These are phyloP conservation scores for Andrena haemorrhoa DNA, from an alignment of 2,888 invertebrate genomes.

Conservation along the genomic window DNA sequence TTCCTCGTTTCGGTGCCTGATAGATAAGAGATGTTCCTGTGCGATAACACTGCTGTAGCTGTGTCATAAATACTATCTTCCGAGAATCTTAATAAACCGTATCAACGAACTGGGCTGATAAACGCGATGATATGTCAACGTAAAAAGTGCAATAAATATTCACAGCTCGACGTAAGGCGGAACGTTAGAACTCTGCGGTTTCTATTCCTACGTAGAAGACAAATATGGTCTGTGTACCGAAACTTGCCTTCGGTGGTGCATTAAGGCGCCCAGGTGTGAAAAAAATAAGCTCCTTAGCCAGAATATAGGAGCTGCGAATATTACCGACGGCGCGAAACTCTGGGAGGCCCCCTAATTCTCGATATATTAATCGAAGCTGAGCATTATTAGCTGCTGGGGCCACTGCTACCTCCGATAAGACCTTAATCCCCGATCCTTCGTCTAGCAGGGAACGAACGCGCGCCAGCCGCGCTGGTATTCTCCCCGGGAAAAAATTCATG, in stretches of 20 bases:
- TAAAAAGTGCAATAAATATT: no score
- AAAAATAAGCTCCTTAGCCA: conserved; percentile 50
- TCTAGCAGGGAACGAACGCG: conserved; percentile 22
- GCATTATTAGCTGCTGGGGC: conserved; percentile 47
- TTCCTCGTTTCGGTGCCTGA: no score
- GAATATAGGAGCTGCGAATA: conserved; percentile 31
- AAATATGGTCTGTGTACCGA: not conserved
- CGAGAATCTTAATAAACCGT: not conserved
- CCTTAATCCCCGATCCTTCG: conserved; percentile 55
- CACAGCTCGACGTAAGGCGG: no score
- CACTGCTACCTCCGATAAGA: conserved; percentile 51
- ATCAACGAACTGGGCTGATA: not conserved
- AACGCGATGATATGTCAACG: no score
- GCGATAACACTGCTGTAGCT: not conserved
- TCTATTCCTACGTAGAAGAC: not conserved
- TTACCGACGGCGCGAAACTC: conserved; percentile 42
- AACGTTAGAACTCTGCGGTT: not conserved
- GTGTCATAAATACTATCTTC: not conserved
- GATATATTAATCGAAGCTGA: conserved; percentile 64
- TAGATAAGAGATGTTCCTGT: not conserved
- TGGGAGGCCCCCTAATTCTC: conserved; percentile 45
- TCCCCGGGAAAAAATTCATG: conserved; percentile 5
- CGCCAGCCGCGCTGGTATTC: not conserved
- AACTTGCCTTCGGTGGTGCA: not conserved
- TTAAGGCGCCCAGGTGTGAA: not conserved